Evolutionary conservation across 2,888 invertebrate genomes (phyloP), one percentile per base, ranked within the genome.

Genomic region (Stenurella melanura): DNA sequence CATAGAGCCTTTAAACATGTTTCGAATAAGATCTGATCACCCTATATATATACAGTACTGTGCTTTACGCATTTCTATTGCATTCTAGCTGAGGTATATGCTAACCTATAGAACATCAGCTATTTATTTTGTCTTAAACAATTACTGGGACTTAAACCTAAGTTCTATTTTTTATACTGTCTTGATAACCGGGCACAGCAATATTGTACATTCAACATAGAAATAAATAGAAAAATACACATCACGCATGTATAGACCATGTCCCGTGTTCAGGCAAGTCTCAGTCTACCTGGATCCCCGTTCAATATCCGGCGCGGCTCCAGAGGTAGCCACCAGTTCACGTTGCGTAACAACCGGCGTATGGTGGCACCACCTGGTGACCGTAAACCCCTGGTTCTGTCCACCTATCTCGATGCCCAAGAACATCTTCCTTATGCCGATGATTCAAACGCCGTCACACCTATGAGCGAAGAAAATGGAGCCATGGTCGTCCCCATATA

Each of bases 401-500:
- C 97, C 86, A 97, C 97, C 83, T 97, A 97, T 92, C 93, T 97
- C 90, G 98, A 96, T 90, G 96, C 96, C 84, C 96, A 96, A 90
- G 97, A 97, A 91, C 97, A 97, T 90, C 93, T 98, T 88, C 98
- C 98, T 76, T 98, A 97, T 89, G 98, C 98, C 75, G 98, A 98
- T 90, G 98, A 98, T 91, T 98, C 98, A 81, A 97, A 97, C 88
- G 98, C 98, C 82, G 98, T 97, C 77, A 98, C 98, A 79, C 98
- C 98, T 73, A 97, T 98, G 96, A 98, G 97, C 82, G 98, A 98
- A 91, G 98, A 98, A 91, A 97, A 97, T 90, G 97, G 97, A 88
- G 96, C 96, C 88, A 97, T 97, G 90, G 96, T 97, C 87, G 96
- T 97, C 86, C 96, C 97, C 77, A 95, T 96, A 89, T 97, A 96